Percentiles rank a stretch among this genome's conserved stretches.
Evolutionary conservation across 2,888 invertebrate genomes (phyloP).

Genomic region (Tineola bisselliella): DNA sequence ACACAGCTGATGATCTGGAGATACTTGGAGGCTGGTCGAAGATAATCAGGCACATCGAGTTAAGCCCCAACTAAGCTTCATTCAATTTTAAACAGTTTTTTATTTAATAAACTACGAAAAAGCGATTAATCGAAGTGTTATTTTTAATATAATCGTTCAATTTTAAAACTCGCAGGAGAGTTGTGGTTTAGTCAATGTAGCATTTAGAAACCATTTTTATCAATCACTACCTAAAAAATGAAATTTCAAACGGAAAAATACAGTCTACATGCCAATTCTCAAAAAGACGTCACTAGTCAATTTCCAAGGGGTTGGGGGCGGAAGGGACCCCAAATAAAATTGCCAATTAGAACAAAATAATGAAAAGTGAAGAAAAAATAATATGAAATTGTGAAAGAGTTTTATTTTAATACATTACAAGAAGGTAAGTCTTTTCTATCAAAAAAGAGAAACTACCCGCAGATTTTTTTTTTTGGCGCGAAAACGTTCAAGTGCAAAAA

Average conservation of each 20-base stretch:
- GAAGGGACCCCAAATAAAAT: constrained; percentile 13
- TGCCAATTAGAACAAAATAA: constrained; percentile 26
- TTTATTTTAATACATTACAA: constrained; percentile 60
- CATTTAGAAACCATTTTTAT: background rate
- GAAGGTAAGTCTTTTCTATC: constrained; percentile 26
- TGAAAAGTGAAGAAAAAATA: constrained; percentile 21
- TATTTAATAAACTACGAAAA: background rate
- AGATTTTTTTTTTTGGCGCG: constrained; percentile 27
- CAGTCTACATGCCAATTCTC: constrained; percentile 34
- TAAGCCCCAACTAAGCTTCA: background rate
- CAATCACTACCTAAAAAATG: background rate
- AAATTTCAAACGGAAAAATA: background rate
- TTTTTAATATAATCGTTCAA: background rate
- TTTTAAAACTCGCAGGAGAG: constrained; percentile 29
- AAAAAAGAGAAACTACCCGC: background rate
- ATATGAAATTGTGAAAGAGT: constrained; percentile 22
- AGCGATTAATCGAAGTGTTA: background rate
- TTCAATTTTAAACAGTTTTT: background rate
- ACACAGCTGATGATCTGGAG: constrained; percentile 39
- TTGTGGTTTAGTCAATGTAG: constrained; percentile 28
- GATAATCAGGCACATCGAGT: background rate
- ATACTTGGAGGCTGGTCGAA: constrained; percentile 60
- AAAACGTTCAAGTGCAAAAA: constrained; percentile 35
- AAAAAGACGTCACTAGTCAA: constrained; percentile 28
- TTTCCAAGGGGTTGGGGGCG: constrained; percentile 3